phyloP scores from a whole-genome alignment of 2,113 vertebrate species.

The Notarius lentiginosus region DNA sequence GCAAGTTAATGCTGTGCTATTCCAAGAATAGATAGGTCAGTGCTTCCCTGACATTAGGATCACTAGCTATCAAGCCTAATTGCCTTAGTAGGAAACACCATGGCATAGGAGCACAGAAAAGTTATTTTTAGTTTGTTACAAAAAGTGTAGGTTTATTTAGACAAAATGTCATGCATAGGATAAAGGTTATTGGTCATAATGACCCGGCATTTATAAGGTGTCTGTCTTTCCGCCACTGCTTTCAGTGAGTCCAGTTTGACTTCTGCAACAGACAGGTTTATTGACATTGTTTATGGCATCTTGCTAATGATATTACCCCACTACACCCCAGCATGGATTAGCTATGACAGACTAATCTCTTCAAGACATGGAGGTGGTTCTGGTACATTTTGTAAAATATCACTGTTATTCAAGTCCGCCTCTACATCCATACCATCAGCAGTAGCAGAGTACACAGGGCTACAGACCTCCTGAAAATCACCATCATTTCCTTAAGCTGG shows the following conservation, averaged over 20 bases:
- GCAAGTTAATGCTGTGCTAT: neutral
- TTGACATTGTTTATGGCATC: constrained; percentile 2
- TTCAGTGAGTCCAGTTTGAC: neutral
- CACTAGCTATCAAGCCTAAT: constrained; percentile 2
- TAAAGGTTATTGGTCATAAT: neutral
- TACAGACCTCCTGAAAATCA: neutral
- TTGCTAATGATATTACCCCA: neutral
- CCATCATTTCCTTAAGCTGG: neutral
- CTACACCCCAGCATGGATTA: neutral
- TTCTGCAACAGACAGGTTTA: neutral
- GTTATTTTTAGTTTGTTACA: neutral
- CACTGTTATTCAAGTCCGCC: neutral
- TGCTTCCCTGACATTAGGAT: neutral
- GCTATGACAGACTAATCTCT: neutral
- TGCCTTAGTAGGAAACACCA: neutral
- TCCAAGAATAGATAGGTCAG: neutral
- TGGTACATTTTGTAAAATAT: neutral
- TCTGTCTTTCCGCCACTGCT: neutral
- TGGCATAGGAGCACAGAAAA: neutral
- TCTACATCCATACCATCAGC: neutral
- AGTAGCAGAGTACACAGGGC: neutral
- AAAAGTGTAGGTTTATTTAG: constrained; percentile 8
- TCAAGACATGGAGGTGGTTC: neutral
- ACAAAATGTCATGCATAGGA: constrained; percentile 19
- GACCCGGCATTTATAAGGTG: neutral